Evolutionary conservation across 2,888 invertebrate species (phyloP).

Genomic region (Hirudinaria manillensis): DNA sequence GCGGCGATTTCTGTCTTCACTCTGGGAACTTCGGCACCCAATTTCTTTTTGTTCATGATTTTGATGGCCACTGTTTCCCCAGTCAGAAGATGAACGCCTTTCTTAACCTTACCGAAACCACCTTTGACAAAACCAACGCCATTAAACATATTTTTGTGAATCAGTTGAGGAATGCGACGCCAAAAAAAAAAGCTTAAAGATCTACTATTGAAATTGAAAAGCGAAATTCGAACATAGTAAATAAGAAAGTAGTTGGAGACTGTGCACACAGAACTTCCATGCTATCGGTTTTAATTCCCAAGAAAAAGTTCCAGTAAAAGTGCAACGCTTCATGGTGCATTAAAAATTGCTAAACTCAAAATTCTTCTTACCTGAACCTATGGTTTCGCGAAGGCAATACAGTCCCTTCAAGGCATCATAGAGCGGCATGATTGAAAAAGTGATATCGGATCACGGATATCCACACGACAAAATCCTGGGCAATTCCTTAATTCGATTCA

Average conservation of each 20-base stretch:
- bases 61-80: conserved; percentile 76
- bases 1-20: conserved; percentile 70
- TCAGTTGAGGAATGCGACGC: not conserved
- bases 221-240: not conserved
- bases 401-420: conserved; percentile 59
- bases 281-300: not conserved
- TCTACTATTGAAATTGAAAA: not conserved
- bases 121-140: no score
- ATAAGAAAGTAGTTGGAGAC: not conserved
- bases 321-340: not conserved
- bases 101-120: conserved; percentile 75
- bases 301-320: not conserved
- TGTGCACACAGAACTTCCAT: no score
- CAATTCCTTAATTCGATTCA: no score
- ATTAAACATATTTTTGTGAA: no score
- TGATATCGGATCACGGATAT: no score
- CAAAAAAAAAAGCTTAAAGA: not conserved
- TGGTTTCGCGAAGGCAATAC: conserved; percentile 66
- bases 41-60: conserved; percentile 69
- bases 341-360: not conserved
- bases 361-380: conserved; percentile 57
- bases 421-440: conserved; percentile 27
- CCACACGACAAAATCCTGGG: no score
- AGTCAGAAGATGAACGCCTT: conserved; percentile 69
- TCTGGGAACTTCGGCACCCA: conserved; percentile 69